A percentile compares a stretch with the other conserved stretches of the same genome.
phyloP scores from a whole-genome alignment of 2,113 vertebrate species.

The Strix aluco region DNA sequence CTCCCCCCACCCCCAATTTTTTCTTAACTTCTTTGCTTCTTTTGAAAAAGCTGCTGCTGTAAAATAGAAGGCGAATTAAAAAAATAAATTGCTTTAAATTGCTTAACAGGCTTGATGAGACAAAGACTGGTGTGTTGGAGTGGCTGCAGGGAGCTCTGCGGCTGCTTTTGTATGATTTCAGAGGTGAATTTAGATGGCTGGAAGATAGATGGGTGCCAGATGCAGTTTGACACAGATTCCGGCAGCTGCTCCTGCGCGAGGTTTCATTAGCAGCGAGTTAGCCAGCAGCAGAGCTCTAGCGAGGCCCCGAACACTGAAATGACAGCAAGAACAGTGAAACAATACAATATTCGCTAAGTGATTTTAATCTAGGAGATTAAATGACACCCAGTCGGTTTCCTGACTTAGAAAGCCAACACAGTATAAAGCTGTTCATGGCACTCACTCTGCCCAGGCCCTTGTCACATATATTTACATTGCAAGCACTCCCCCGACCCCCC shows the following conservation, averaged over 20 bases:
- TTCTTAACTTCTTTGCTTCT: not conserved
- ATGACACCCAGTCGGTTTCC: slow-evolving; percentile 70
- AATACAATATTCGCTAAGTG: slow-evolving; percentile 75
- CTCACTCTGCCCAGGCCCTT: not conserved
- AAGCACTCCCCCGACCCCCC: not conserved
- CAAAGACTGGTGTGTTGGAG: slow-evolving; percentile 75
- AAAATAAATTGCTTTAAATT: slow-evolving; percentile 70
- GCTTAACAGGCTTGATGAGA: slow-evolving; percentile 72
- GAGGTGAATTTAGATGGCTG: slow-evolving; percentile 79
- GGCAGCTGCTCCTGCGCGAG: slow-evolving; percentile 75
- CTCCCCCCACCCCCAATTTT: not conserved
- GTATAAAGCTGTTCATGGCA: slow-evolving; percentile 12
- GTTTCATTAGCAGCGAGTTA: slow-evolving; percentile 72
- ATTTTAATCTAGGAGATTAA: slow-evolving; percentile 78
- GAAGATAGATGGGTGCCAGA: slow-evolving; percentile 83
- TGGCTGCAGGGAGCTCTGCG: slow-evolving; percentile 61
- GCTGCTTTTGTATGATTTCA: slow-evolving; percentile 74
- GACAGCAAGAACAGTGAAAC: slow-evolving; percentile 59
- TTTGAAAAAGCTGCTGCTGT: slow-evolving; percentile 42
- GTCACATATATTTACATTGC: not conserved
- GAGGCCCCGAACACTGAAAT: slow-evolving; percentile 54
- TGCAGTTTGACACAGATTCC: slow-evolving; percentile 79
- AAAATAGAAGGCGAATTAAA: slow-evolving; percentile 63
- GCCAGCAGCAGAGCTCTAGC: slow-evolving; percentile 55
- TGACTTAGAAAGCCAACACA: slow-evolving; percentile 33